Base-by-base conservation (phyloP, 2,888 invertebrate species). In the Teinopalpus imperialis region DNA sequence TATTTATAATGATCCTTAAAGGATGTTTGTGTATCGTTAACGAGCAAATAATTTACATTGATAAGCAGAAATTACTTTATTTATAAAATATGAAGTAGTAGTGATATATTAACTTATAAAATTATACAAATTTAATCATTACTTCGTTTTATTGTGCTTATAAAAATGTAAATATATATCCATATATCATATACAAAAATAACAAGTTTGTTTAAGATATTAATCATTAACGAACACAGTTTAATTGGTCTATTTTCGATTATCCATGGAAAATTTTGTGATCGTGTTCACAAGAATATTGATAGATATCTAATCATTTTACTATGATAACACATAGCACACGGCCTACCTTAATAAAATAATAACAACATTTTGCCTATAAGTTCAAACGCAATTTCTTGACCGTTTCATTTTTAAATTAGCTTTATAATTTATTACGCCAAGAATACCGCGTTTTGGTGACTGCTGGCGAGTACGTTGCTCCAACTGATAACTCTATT, bases 401-500 rank as follows among this genome's bases (percentile, higher is more conserved):
- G 23, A 5, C n/a, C 6, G 14, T 26, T 37, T 9, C 23, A 20
- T 21, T 5, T 41, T 41, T 14, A 13, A 42, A 26, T 20, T 34
- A 10, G 16, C 41, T 18, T 24, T 12, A 16, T 24, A 14, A 14
- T 27, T 43, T 36, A 36, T 43, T 31, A 23, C 8, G 23, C 8
- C 24, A 20, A 37, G 35, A 43, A 36, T 30, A 36, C 36, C 21
- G 9, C 37, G 24, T 44, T 44, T 64, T 52, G 55, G 59, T 60
- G 52, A 54, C 50, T 55, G 55, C 48, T 57, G 49, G 53, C 44
- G 64, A 74, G 83, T 81, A 59, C 80, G 68, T 77, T 81, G 80
- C 78, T 79, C 81, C 66, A 62, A 58, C 68, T 82, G 83, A 85
- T 85, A 83, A 83, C 64, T 79, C 78, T 83, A 81, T 76, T 74